phyloP scores from a whole-genome alignment of 37 sponge, comb jelly and placozoan species.

The Beroe ovata region DNA sequence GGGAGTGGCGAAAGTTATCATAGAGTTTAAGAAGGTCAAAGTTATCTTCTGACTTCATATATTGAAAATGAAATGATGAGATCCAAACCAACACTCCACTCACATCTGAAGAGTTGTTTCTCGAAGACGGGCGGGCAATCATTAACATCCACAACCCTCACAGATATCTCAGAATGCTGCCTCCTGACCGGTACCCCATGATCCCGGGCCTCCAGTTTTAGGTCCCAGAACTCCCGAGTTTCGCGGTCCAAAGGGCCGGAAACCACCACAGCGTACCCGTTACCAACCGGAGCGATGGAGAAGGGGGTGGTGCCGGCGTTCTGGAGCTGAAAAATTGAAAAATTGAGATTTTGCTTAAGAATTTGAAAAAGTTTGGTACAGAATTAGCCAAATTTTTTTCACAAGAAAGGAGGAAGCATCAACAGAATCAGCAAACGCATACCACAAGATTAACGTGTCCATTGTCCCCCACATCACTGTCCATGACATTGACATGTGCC shows the following conservation, averaged over 20 bases:
- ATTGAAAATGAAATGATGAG: too few species aligned
- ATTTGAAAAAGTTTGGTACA: too few species aligned
- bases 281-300: background rate
- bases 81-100: too few species aligned
- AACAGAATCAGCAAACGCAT: too few species aligned
- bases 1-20: background rate
- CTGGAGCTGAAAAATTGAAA: background rate
- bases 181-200: background rate
- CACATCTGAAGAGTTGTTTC: constrained; percentile 3
- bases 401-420: too few species aligned
- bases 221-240: constrained; percentile 2
- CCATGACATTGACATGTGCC: constrained; percentile 23
- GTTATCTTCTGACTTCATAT: too few species aligned
- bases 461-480: constrained; percentile 22
- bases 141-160: constrained; percentile 12
- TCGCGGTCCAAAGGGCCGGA: constrained; percentile 43
- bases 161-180: background rate
- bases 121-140: constrained; percentile 2
- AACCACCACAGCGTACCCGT: constrained; percentile 34
- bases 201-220: constrained; percentile 42
- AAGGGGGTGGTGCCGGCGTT: background rate
- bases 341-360: too few species aligned
- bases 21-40: too few species aligned
- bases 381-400: too few species aligned
- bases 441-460: background rate